Conservation (phyloP, 2,888 invertebrate species). For the Luperina testacea region DNA sequence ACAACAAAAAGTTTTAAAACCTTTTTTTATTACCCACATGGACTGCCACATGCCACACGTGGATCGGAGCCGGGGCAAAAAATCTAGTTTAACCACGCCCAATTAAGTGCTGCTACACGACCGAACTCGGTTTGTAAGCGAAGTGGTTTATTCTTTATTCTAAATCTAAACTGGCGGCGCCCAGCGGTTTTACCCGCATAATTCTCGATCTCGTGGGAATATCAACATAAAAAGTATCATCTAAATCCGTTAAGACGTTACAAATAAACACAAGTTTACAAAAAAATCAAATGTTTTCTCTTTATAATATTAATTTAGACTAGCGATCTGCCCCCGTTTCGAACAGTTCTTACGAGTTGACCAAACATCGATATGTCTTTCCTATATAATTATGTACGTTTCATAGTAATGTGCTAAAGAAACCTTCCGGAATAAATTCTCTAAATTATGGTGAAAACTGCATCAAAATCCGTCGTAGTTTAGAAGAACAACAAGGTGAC, state of each 20-base stretch:
- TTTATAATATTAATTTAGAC: neutral
- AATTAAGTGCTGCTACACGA: conserved; percentile 44
- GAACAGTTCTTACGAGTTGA: neutral
- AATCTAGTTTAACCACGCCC: conserved; percentile 50
- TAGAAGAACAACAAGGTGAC: neutral
- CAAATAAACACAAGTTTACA: neutral
- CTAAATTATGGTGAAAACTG: too few relatives aligned
- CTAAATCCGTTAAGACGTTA: neutral
- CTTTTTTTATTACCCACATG: conserved; percentile 58
- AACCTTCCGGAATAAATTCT: neutral
- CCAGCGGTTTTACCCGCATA: neutral
- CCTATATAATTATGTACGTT: neutral
- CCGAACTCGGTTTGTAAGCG: conserved; percentile 29
- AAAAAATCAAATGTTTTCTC: neutral
- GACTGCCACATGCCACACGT: conserved; percentile 58
- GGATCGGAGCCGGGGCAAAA: conserved; percentile 39
- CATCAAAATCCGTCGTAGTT: neutral
- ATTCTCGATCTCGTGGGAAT: neutral
- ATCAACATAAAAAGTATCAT: neutral
- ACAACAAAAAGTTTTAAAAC: conserved; percentile 43
- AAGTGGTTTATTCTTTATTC: conserved; percentile 40
- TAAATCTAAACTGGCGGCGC: neutral
- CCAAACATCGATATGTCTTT: neutral
- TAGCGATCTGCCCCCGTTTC: neutral
- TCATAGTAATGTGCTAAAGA: neutral